Conservation (phyloP, 2,888 invertebrate genomes). For the Lingula anatina region DNA sequence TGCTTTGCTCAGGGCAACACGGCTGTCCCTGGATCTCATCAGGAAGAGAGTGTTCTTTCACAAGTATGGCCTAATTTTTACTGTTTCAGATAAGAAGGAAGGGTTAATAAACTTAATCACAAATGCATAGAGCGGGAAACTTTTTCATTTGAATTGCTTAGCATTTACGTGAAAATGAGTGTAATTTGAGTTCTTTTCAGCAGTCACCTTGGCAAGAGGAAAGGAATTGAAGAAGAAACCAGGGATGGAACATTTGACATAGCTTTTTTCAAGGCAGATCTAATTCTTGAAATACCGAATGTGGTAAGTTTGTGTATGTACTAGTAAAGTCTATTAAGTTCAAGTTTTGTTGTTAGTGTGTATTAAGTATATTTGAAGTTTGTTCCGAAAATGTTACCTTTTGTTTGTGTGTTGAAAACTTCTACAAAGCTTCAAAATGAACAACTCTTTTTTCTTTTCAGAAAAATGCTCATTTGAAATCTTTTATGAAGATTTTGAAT, state of each 20-base stretch:
- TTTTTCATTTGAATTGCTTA: not conserved
- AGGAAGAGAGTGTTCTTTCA: constrained; percentile 59
- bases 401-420: too few species aligned
- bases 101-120: not conserved
- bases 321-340: too few species aligned
- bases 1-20: constrained; percentile 69
- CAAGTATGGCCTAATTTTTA: not conserved
- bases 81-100: not conserved
- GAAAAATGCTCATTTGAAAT: too few species aligned
- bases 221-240: constrained; percentile 19
- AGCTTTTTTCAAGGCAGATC: constrained; percentile 74
- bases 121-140: not conserved
- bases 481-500: too few species aligned
- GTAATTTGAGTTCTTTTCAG: constrained; percentile 3
- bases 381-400: too few species aligned
- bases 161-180: not conserved
- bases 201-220: constrained; percentile 12
- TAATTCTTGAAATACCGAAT: constrained; percentile 80
- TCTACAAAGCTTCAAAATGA: too few species aligned
- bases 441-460: too few species aligned
- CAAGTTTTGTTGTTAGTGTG: too few species aligned
- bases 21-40: constrained; percentile 67
- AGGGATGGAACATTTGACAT: constrained; percentile 12
- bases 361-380: too few species aligned
- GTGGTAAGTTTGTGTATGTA: too few species aligned